These are phyloP conservation scores for Lingula anatina DNA, from an alignment of 2,888 invertebrate species.

Conservation along the genomic window DNA sequence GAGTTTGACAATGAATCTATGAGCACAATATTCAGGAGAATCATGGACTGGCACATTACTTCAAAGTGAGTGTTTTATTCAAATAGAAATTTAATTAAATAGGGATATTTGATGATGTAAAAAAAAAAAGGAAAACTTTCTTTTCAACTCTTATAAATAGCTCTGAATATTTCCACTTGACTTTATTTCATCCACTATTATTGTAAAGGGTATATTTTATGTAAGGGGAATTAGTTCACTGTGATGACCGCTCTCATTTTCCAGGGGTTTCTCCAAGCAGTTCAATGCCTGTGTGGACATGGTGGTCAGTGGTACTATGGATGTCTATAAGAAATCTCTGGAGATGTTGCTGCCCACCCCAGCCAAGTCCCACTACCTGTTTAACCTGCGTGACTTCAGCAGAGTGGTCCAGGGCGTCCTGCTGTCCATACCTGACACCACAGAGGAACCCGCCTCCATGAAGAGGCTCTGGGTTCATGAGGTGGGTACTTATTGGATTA, in stretches of 20 bases:
- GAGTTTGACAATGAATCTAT: constrained; percentile 53
- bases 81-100: too few species aligned
- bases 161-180: neutral
- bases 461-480: constrained; percentile 94
- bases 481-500: constrained; percentile 27
- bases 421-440: constrained; percentile 86
- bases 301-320: constrained; percentile 59
- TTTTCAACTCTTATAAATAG: neutral
- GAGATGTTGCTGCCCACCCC: constrained; percentile 51
- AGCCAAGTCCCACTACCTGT: constrained; percentile 53
- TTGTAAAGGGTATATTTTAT: too few species aligned
- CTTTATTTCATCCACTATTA: neutral
- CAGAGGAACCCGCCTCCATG: constrained; percentile 77
- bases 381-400: constrained; percentile 67
- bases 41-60: constrained; percentile 56
- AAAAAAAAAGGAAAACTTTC: too few species aligned
- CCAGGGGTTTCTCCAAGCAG: constrained; percentile 87
- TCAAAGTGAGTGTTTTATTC: constrained; percentile 66
- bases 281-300: constrained; percentile 89
- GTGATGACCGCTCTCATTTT: too few species aligned
- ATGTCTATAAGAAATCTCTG: constrained; percentile 50
- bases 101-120: too few species aligned
- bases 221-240: too few species aligned
- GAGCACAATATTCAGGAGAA: constrained; percentile 50
- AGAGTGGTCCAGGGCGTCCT: constrained; percentile 82